phyloP scores from a whole-genome alignment of 1,140 invertebrate genomes.

The Musca vetustissima region DNA sequence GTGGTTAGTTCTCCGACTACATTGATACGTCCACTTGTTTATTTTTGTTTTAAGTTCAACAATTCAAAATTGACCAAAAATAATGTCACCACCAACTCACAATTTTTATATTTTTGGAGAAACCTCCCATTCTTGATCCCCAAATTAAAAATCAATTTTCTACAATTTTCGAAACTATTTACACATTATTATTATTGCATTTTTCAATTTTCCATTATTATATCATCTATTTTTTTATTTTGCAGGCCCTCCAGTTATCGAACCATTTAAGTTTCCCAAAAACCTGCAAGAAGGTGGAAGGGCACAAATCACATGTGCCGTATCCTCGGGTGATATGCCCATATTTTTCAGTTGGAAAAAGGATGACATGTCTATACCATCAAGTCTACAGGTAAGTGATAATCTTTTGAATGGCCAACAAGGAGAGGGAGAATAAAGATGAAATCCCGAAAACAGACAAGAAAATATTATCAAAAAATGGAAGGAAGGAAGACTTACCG shows the following conservation, averaged over 20 bases:
- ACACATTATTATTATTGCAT: too few species aligned
- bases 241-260: slow-evolving; percentile 78
- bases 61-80: too few species aligned
- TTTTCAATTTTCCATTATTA: background rate
- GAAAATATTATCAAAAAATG: background rate
- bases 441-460: background rate
- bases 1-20: too few species aligned
- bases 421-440: too few species aligned
- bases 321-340: slow-evolving; percentile 87
- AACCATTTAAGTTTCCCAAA: slow-evolving; percentile 78
- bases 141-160: too few species aligned
- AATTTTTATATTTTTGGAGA: too few species aligned
- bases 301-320: slow-evolving; percentile 85
- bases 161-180: background rate
- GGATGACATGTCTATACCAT: slow-evolving; percentile 72
- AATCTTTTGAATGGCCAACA: background rate
- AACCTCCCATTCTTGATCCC: too few species aligned
- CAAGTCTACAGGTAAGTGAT: slow-evolving; percentile 65
- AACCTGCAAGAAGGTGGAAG: slow-evolving; percentile 85
- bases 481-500: too few species aligned
- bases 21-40: too few species aligned
- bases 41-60: too few species aligned
- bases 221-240: slow-evolving; percentile 26
- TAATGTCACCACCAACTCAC: too few species aligned
- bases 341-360: slow-evolving; percentile 88